phyloP scores from a whole-genome alignment of 2,113 vertebrate species.

The Ammodytes marinus region DNA sequence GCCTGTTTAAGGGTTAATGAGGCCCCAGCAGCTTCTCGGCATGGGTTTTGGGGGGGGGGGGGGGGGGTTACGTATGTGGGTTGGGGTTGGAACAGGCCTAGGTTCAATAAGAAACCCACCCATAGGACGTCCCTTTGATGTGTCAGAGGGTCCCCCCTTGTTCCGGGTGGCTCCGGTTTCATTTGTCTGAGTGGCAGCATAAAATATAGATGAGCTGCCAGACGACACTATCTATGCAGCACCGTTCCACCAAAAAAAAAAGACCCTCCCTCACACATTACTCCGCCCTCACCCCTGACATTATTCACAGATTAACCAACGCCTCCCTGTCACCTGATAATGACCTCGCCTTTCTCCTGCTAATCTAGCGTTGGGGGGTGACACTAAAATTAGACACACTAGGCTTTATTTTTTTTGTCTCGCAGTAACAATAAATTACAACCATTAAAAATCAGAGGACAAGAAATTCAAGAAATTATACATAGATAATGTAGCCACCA shows the following conservation, averaged over 20 bases:
- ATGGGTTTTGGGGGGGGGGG: slow-evolving; percentile 40
- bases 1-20: slow-evolving; percentile 99
- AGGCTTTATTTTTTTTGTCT: slow-evolving; percentile 48
- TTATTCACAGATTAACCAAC: slow-evolving; percentile 96
- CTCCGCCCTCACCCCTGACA: slow-evolving; percentile 86
- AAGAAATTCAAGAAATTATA: slow-evolving; percentile 25
- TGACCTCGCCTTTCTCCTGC: slow-evolving; percentile 73
- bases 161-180: slow-evolving; percentile 99
- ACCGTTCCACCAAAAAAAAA: slow-evolving; percentile 63
- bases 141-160: slow-evolving; percentile 99
- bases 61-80: slow-evolving; percentile 70
- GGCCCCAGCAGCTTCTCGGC: slow-evolving; percentile 98
- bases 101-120: slow-evolving; percentile 99
- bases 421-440: slow-evolving; percentile 48
- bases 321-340: slow-evolving; percentile 81
- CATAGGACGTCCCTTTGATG: slow-evolving; percentile 99
- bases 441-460: slow-evolving; percentile 38
- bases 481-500: slow-evolving; percentile 28
- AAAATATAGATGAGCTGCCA: slow-evolving; percentile 99
- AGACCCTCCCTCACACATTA: slow-evolving; percentile 58
- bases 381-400: slow-evolving; percentile 78
- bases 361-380: slow-evolving; percentile 62
- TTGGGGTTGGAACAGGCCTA: slow-evolving; percentile 85
- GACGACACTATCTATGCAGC: slow-evolving; percentile 82
- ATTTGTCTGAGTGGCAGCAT: slow-evolving; percentile 99